Evolutionary conservation across 2,797 vertebrate genomes (phyloP), one percentile per base, ranked within the genome.

Genomic region (Lagodon rhomboides): DNA sequence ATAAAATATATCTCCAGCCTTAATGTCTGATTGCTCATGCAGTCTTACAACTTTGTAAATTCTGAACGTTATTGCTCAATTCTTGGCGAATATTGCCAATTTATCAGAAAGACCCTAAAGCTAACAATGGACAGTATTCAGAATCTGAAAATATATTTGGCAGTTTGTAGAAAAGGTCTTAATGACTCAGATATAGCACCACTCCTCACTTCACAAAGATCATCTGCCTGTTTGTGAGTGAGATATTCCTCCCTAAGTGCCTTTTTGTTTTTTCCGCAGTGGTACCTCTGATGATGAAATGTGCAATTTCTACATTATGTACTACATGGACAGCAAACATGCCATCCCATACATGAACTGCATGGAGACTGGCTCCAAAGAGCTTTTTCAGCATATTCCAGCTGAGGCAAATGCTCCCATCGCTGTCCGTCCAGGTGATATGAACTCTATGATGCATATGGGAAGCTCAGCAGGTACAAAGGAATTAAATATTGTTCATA

Each of bases 271-370:
- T 49, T 20, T 59, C 12, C 82, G 63, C 93, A 99, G 98, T 18
- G 96, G 96, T 51, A 98, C 98, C 49, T 96, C 98, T 18, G 94
- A 85, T 73, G 98, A 99, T 86, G 98, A 99, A 92, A 99, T 99
- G 98, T 99, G 98, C 91, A 99, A 99, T 93, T 97, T 99, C 86
- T 99, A 99, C 75, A 96, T 99, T 59, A 99, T 99, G 98, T 99
- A 99, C 93, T 99, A 99, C 90, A 99, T 99, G 97, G 98, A 99
- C 78, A 96, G 95, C 83, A 96, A 94, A 77, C 94, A 96, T 34
- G 96, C 97, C 11, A 79, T 94, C 47, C 97, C 98, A 3, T 99
- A 95, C 83, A 97, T 97, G 97, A 97, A 91, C 75, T 99, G 98
- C 86, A 96, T 96, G 79, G 95, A 96, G 50, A 93, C 94, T 0